Conservation (phyloP, 2,888 invertebrate species). For the Helobdella robusta region DNA sequence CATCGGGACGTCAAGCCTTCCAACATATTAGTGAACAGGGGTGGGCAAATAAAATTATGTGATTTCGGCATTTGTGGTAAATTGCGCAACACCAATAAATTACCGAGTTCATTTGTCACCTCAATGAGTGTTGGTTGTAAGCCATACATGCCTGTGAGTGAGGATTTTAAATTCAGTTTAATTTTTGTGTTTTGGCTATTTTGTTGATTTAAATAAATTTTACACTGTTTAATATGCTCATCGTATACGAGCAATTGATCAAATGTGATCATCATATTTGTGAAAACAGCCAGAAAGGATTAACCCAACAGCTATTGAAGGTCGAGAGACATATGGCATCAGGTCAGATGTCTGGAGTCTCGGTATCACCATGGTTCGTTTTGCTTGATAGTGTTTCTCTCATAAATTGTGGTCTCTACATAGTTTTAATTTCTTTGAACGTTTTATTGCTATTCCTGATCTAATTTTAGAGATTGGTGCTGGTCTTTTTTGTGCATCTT, state of each 20-base stretch:
- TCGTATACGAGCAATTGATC: neutral
- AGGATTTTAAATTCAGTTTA: neutral
- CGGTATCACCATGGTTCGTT: conserved; percentile 14
- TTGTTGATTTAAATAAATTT: neutral
- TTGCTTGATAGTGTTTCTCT: neutral
- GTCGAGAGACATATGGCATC: conserved; percentile 17
- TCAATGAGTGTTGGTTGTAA: conserved; percentile 21
- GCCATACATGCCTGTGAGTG: conserved; percentile 23
- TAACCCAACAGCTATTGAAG: conserved; percentile 16
- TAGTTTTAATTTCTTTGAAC: neutral
- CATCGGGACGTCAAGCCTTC: conserved; percentile 24
- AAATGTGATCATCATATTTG: neutral
- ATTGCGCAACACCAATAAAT: too few relatives aligned
- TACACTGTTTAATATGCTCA: neutral
- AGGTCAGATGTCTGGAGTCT: conserved; percentile 20
- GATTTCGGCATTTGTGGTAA: conserved; percentile 24
- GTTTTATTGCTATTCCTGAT: neutral
- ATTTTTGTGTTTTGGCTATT: neutral
- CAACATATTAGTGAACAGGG: conserved; percentile 17
- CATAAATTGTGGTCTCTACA: neutral
- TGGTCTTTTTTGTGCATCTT: too few relatives aligned
- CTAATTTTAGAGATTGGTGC: too few relatives aligned
- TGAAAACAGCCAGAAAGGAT: conserved; percentile 21
- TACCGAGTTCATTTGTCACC: conserved; percentile 22
- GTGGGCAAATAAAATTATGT: conserved; percentile 20